These are phyloP conservation scores for Hartigia nigra DNA, from an alignment of 2,888 invertebrate species.

Conservation along the genomic window DNA sequence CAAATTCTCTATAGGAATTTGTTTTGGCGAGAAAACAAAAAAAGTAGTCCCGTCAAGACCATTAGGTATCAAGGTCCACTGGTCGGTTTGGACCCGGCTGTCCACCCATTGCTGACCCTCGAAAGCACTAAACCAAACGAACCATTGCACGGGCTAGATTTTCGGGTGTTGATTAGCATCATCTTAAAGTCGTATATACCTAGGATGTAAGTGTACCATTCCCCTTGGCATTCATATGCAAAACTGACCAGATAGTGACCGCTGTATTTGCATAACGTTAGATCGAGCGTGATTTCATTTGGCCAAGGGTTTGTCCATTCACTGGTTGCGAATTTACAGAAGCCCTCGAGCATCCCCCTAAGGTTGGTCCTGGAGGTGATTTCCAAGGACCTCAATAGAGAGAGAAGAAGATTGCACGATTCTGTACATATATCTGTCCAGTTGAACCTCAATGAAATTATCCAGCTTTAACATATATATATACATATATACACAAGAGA, in stretches of 20 bases:
- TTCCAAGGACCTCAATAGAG: not conserved
- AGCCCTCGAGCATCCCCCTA: not conserved
- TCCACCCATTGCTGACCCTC: constrained; percentile 23
- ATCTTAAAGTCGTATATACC: constrained; percentile 51
- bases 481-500: not conserved
- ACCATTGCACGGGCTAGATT: constrained; percentile 45
- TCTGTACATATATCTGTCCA: not conserved
- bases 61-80: not conserved
- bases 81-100: not conserved
- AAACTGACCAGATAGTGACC: constrained; percentile 61
- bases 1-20: not conserved
- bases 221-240: constrained; percentile 61
- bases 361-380: not conserved
- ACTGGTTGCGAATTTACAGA: not conserved
- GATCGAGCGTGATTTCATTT: constrained; percentile 65
- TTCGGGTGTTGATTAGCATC: constrained; percentile 57
- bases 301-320: constrained; percentile 19
- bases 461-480: not conserved
- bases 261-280: constrained; percentile 64
- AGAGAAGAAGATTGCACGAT: not conserved
- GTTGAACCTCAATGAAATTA: not conserved
- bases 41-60: not conserved
- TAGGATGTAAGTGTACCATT: constrained; percentile 28
- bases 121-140: constrained; percentile 59
- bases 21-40: too few species aligned